Evolutionary conservation across 2,797 vertebrate species (phyloP).

Genomic region (Onychomys torridus): DNA sequence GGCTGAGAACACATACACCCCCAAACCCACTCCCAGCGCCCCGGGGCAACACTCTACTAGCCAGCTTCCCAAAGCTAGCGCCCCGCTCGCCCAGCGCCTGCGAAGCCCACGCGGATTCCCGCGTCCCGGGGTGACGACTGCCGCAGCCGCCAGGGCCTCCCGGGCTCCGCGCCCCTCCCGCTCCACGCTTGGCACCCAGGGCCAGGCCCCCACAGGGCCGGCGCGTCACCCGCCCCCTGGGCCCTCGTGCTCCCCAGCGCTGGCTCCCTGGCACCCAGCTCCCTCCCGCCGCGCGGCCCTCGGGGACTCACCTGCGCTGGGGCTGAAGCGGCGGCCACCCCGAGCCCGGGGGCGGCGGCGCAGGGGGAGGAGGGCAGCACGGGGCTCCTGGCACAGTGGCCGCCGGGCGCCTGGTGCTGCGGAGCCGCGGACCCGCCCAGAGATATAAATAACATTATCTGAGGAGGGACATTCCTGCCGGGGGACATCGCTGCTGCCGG

Average conservation of each 20-base stretch:
- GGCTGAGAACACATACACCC: neutral
- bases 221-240: neutral
- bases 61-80: constrained; percentile 42
- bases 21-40: neutral
- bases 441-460: constrained; percentile 92
- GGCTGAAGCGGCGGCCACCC: constrained; percentile 70
- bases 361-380: constrained; percentile 80
- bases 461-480: constrained; percentile 89
- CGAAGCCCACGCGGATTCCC: constrained; percentile 47
- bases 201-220: constrained; percentile 41
- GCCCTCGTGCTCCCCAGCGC: neutral
- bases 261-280: constrained; percentile 47
- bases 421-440: constrained; percentile 84
- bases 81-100: constrained; percentile 37
- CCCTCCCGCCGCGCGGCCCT: constrained; percentile 52
- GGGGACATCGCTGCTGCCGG: constrained; percentile 87
- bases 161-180: constrained; percentile 42
- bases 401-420: constrained; percentile 82
- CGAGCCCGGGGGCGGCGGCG: constrained; percentile 75
- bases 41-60: neutral
- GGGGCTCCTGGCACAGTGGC: constrained; percentile 82
- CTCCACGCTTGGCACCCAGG: constrained; percentile 49
- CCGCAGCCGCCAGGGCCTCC: constrained; percentile 54
- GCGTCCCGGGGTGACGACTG: constrained; percentile 46
- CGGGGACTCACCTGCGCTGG: constrained; percentile 79